Conservation (phyloP, 2,797 vertebrate genomes). For the Chromis chromis region DNA sequence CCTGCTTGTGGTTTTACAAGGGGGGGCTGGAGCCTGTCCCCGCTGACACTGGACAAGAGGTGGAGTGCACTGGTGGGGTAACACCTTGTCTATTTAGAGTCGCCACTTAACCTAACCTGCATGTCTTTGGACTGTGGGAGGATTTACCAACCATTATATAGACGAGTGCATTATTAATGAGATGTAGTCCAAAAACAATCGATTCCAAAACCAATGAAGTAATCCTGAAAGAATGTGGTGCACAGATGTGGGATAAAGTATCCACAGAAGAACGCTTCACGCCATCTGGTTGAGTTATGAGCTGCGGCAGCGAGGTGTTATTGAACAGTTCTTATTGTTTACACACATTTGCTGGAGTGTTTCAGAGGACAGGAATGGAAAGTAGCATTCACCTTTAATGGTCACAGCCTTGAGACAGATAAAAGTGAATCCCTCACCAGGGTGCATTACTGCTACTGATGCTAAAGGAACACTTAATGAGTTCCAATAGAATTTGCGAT, state of each 20-base stretch:
- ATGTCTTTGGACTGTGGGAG: slow-evolving; percentile 5
- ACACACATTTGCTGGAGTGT: slow-evolving; percentile 5
- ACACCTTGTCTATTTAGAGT: neutral
- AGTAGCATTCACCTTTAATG: slow-evolving; percentile 37
- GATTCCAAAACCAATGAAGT: neutral
- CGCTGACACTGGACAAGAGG: too few species aligned
- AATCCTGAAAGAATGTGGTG: neutral
- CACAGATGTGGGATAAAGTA: neutral
- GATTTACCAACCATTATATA: slow-evolving; percentile 11
- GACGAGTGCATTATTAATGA: neutral
- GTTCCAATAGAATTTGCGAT: neutral
- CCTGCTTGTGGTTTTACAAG: neutral
- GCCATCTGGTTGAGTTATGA: neutral
- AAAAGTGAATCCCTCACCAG: slow-evolving; percentile 14
- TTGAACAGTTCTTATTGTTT: slow-evolving; percentile 14
- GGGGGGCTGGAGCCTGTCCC: neutral
- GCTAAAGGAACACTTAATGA: neutral
- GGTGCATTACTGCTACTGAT: slow-evolving; percentile 8
- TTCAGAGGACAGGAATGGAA: slow-evolving; percentile 18
- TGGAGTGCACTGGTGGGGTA: too few species aligned
- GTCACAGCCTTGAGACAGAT: slow-evolving; percentile 31
- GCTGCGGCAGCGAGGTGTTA: neutral
- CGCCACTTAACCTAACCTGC: slow-evolving; percentile 1
- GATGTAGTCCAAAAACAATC: neutral
- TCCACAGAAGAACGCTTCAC: neutral